These are phyloP conservation scores for Lymantria monacha DNA, from an alignment of 2,888 invertebrate genomes.

Conservation along the genomic window DNA sequence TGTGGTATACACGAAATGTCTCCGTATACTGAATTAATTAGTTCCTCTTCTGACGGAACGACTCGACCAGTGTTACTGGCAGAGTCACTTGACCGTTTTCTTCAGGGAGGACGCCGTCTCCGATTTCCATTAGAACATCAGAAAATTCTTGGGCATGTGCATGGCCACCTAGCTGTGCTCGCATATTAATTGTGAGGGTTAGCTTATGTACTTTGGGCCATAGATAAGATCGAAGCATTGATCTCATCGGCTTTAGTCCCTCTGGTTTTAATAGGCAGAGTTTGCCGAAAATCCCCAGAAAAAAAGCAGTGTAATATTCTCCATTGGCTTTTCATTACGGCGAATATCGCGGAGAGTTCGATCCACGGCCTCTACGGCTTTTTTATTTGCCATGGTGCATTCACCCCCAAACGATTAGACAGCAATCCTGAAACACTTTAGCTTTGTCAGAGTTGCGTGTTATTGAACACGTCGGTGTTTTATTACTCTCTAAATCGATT, in stretches of 20 bases:
- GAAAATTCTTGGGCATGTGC: conserved; percentile 18
- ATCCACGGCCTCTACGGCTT: too few relatives aligned
- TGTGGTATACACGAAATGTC: conserved; percentile 11
- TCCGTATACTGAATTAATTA: conserved; percentile 15
- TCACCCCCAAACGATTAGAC: too few relatives aligned
- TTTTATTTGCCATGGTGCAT: too few relatives aligned
- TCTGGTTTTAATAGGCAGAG: too few relatives aligned
- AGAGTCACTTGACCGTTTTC: conserved; percentile 11
- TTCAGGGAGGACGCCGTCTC: conserved; percentile 15
- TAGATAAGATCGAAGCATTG: conserved; percentile 6
- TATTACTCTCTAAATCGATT: neutral
- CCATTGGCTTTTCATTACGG: too few relatives aligned
- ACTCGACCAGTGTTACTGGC: conserved; percentile 12
- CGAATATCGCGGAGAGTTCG: too few relatives aligned
- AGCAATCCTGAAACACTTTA: conserved; percentile 35
- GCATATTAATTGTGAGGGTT: conserved; percentile 19
- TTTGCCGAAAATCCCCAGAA: too few relatives aligned
- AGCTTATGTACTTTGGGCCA: conserved; percentile 11
- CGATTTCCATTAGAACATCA: conserved; percentile 20
- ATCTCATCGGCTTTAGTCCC: conserved; percentile 15
- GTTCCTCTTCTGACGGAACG: conserved; percentile 10
- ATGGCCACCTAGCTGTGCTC: conserved; percentile 10
- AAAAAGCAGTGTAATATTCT: too few relatives aligned
- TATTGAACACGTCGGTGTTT: neutral
- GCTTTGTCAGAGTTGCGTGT: conserved; percentile 22